These are phyloP conservation scores for Drosophila parthenogenetica DNA, from an alignment of 2,888 invertebrate genomes.

Conservation along the genomic window DNA sequence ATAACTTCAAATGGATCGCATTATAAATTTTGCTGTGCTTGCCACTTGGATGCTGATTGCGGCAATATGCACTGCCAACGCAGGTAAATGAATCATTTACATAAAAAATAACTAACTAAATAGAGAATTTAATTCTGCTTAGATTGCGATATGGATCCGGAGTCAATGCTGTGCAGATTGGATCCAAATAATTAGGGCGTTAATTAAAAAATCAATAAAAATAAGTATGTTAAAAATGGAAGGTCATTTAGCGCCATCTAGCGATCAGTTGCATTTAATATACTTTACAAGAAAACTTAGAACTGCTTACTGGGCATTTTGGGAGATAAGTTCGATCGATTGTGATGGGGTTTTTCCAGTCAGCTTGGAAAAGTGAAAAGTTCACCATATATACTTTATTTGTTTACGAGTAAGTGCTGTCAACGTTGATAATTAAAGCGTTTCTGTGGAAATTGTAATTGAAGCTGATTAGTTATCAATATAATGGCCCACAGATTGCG, in stretches of 20 bases:
- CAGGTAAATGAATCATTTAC: background rate
- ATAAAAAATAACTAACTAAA: background rate
- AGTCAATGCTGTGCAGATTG: conserved; percentile 55
- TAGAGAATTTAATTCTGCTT: no score
- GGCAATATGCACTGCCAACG: background rate
- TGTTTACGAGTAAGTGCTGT: background rate
- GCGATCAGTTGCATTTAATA: no score
- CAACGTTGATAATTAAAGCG: background rate
- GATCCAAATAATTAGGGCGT: conserved; percentile 22
- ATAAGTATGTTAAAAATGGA: background rate
- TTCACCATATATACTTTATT: background rate
- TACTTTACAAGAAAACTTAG: no score
- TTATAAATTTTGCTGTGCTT: background rate
- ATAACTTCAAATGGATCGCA: background rate
- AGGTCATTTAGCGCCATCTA: background rate
- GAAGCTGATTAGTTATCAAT: conserved; percentile 12
- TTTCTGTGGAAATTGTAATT: conserved; percentile 1
- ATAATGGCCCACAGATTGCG: conserved; percentile 9
- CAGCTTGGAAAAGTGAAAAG: background rate
- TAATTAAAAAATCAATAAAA: background rate
- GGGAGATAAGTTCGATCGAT: background rate
- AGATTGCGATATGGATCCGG: conserved; percentile 66
- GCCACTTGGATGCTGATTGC: background rate
- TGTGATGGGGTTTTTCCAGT: background rate
- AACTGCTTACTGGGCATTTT: background rate